Conservation (phyloP, 2,113 vertebrate species). For the Mola mola region DNA sequence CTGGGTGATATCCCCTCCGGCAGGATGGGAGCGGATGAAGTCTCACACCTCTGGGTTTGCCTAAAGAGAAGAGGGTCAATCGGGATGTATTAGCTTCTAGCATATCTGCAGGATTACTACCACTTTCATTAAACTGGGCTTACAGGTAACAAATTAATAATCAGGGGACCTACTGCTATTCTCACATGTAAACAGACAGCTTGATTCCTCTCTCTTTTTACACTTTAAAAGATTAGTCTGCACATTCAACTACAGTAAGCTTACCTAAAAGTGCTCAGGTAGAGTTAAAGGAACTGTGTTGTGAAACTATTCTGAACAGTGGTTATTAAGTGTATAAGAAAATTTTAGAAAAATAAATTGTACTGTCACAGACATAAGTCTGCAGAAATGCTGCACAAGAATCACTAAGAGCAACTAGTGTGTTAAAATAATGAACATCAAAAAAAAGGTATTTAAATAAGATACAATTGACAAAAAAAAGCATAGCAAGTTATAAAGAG, state of each 20-base stretch:
- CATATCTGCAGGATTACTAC: conserved; percentile 37
- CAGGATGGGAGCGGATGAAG: conserved; percentile 63
- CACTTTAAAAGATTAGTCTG: neutral
- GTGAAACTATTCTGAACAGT: neutral
- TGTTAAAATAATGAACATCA: too few relatives aligned
- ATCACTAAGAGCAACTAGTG: too few relatives aligned
- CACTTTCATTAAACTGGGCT: conserved; percentile 53
- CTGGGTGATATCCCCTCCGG: conserved; percentile 67
- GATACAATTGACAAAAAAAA: too few relatives aligned
- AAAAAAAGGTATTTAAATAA: too few relatives aligned
- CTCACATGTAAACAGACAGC: conserved; percentile 13
- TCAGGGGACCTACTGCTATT: neutral
- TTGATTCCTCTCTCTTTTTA: neutral
- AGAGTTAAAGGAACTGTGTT: neutral
- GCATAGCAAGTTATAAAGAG: too few relatives aligned
- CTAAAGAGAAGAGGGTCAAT: conserved; percentile 53
- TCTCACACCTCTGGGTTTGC: conserved; percentile 69
- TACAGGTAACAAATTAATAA: conserved; percentile 39
- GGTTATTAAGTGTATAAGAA: too few relatives aligned
- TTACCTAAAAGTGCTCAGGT: neutral
- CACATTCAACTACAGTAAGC: neutral
- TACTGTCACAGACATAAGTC: too few relatives aligned
- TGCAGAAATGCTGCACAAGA: too few relatives aligned
- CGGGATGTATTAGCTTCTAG: conserved; percentile 42
- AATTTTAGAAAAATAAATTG: too few relatives aligned